Evolutionary conservation across 2,113 vertebrate genomes (phyloP).

Genomic region (Orycteropus afer): DNA sequence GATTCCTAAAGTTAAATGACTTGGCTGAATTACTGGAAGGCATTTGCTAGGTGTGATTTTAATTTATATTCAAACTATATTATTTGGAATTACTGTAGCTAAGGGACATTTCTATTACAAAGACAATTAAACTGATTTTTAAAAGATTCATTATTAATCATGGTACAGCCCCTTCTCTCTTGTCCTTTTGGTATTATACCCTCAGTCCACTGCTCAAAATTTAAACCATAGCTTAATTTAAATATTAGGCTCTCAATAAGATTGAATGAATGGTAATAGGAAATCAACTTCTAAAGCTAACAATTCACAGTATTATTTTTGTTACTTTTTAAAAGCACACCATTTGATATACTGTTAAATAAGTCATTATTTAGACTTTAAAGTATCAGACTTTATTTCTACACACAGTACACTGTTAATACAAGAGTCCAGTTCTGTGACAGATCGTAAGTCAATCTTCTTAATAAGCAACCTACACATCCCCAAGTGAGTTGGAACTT

Average conservation of each 20-base stretch:
- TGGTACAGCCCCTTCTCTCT: neutral
- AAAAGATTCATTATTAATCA: conserved; percentile 6
- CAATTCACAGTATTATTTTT: neutral
- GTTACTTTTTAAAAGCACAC: neutral
- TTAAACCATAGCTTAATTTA: neutral
- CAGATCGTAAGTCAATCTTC: neutral
- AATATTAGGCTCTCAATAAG: neutral
- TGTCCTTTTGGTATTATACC: neutral
- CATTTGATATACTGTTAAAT: neutral
- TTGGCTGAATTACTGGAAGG: neutral
- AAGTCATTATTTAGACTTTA: neutral
- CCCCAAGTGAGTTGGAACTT: neutral
- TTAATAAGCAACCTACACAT: neutral
- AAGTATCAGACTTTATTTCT: conserved; percentile 19
- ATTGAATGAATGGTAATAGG: neutral
- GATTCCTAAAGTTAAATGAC: neutral
- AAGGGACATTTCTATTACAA: neutral
- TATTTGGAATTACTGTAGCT: neutral
- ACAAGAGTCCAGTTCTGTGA: neutral
- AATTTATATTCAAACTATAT: neutral
- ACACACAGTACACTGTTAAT: neutral
- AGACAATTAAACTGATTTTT: neutral
- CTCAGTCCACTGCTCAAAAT: neutral
- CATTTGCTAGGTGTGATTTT: neutral
- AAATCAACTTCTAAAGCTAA: neutral